Percentiles rank a stretch among this genome's conserved stretches.
phyloP scores from a whole-genome alignment of 2,888 invertebrate species.

The Agrotis segetum region DNA sequence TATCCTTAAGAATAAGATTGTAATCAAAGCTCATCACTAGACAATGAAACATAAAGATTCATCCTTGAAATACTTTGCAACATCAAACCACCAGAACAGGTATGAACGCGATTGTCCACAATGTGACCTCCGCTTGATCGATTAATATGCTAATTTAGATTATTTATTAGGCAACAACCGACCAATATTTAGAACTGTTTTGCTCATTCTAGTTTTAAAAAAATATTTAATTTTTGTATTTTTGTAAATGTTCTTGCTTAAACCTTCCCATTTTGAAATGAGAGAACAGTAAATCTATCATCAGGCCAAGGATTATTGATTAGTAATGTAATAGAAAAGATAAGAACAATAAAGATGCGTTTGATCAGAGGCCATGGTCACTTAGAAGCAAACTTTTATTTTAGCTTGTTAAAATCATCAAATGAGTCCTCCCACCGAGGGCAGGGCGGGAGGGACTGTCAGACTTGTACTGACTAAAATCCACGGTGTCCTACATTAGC shows the following conservation, averaged over 20 bases:
- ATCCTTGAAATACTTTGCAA: conserved; percentile 82
- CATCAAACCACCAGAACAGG: conserved; percentile 77
- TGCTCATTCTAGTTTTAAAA: conserved; percentile 60
- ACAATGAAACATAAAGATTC: conserved; percentile 66
- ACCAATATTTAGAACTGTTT: conserved; percentile 67
- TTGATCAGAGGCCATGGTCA: background rate
- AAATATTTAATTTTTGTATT: conserved; percentile 36
- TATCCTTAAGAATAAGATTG: background rate
- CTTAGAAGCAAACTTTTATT: too few relatives aligned
- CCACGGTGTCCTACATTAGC: too few relatives aligned
- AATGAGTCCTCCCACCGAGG: too few relatives aligned
- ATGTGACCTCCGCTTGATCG: conserved; percentile 81
- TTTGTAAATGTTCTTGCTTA: conserved; percentile 48
- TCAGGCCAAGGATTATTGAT: conserved; percentile 9
- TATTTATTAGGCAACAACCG: conserved; percentile 78
- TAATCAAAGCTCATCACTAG: conserved; percentile 63
- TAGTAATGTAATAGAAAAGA: background rate
- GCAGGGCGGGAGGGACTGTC: too few relatives aligned
- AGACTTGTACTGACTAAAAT: too few relatives aligned
- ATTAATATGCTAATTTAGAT: conserved; percentile 84
- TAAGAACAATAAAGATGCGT: background rate
- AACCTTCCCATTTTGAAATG: conserved; percentile 26
- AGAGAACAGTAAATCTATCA: conserved; percentile 13
- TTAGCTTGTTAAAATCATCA: too few relatives aligned
- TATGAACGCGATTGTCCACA: conserved; percentile 79